Conservation (phyloP, 2,888 invertebrate species). For the Synergus umbraculus region DNA sequence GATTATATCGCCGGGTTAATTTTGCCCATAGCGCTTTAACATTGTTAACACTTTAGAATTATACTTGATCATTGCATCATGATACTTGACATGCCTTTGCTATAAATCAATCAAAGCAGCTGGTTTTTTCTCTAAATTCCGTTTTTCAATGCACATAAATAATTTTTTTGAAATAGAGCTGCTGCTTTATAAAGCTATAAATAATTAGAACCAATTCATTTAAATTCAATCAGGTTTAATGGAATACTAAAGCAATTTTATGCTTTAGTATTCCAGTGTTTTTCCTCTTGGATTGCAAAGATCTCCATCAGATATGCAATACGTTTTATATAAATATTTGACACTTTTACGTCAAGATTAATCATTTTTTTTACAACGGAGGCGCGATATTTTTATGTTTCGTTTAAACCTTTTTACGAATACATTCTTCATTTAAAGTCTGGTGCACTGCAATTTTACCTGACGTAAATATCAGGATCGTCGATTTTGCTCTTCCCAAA, state of each 20-base stretch:
- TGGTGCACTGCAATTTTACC: slow-evolving; percentile 1
- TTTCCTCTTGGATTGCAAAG: neutral
- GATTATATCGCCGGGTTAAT: slow-evolving; percentile 11
- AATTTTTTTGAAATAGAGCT: neutral
- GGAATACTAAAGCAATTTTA: neutral
- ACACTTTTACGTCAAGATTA: slow-evolving; percentile 2
- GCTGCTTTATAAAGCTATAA: neutral
- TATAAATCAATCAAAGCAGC: slow-evolving; percentile 2
- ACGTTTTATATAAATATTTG: slow-evolving; percentile 1
- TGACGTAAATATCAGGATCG: neutral
- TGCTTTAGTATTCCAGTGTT: neutral
- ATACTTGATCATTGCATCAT: neutral
- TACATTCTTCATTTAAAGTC: slow-evolving; percentile 1
- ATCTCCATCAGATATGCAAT: slow-evolving; percentile 1
- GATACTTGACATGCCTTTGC: neutral
- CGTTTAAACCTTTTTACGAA: slow-evolving; percentile 7
- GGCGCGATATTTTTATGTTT: neutral
- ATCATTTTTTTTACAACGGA: slow-evolving; percentile 1
- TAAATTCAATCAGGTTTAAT: neutral
- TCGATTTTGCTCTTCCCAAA: slow-evolving; percentile 7
- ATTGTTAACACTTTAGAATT: slow-evolving; percentile 3
- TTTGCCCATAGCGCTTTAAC: slow-evolving; percentile 12
- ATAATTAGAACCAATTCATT: slow-evolving; percentile 1
- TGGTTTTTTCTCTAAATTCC: neutral
- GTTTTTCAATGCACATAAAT: neutral